Evolutionary conservation across 2,888 invertebrate species (phyloP).

Genomic region (Epinotia brunnichana): DNA sequence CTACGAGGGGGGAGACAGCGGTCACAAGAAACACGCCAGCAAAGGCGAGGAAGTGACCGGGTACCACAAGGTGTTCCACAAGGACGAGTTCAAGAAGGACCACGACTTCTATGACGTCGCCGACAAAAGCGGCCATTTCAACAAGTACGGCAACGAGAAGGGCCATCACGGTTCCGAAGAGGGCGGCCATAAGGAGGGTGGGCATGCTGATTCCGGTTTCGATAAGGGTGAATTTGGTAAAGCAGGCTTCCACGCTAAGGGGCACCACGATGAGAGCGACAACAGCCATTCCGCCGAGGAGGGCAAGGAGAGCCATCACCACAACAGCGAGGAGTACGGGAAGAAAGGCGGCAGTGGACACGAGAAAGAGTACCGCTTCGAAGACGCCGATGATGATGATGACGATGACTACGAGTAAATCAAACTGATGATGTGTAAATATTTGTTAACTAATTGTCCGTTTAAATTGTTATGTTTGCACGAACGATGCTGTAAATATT

Average conservation of each 20-base stretch:
- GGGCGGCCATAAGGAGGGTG: slow-evolving; percentile 84
- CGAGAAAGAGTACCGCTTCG: slow-evolving; percentile 77
- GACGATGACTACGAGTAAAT: slow-evolving; percentile 59
- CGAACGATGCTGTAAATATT: slow-evolving; percentile 61
- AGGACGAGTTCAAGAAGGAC: slow-evolving; percentile 91
- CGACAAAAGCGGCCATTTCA: slow-evolving; percentile 86
- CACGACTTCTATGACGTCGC: slow-evolving; percentile 90
- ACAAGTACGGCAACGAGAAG: slow-evolving; percentile 84
- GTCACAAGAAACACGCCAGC: slow-evolving; percentile 84
- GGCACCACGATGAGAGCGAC: slow-evolving; percentile 79
- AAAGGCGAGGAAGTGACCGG: slow-evolving; percentile 88
- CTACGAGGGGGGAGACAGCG: slow-evolving; percentile 83
- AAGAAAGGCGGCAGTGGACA: slow-evolving; percentile 79
- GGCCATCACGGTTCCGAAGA: slow-evolving; percentile 81
- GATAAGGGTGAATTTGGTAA: slow-evolving; percentile 81
- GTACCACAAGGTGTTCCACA: slow-evolving; percentile 88
- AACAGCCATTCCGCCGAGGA: slow-evolving; percentile 83
- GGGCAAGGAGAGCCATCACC: slow-evolving; percentile 82
- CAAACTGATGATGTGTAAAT: slow-evolving; percentile 55
- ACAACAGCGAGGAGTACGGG: slow-evolving; percentile 80
- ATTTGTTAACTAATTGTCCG: slow-evolving; percentile 59
- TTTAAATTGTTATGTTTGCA: slow-evolving; percentile 78
- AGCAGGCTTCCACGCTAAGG: slow-evolving; percentile 84
- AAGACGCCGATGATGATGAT: slow-evolving; percentile 64
- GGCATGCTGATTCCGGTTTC: slow-evolving; percentile 79